Evolutionary conservation across 2,888 invertebrate genomes (phyloP).

Genomic region (Campopleginae sp.): DNA sequence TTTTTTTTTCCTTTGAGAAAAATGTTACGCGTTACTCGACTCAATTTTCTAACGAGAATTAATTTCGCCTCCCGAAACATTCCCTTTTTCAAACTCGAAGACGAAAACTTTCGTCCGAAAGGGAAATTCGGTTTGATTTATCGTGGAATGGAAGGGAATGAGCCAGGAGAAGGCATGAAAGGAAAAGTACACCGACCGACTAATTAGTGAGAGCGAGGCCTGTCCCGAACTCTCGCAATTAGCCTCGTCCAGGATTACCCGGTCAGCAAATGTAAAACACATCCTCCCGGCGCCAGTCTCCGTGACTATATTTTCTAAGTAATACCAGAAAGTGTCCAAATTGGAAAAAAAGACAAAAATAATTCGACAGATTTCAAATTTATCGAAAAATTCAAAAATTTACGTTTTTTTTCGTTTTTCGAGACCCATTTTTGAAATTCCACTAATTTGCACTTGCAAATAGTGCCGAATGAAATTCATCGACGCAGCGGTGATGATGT

Average conservation of each 20-base stretch:
- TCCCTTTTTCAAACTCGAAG: neutral
- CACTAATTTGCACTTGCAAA: neutral
- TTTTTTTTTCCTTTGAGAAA: neutral
- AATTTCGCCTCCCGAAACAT: neutral
- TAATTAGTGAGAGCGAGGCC: conserved; percentile 52
- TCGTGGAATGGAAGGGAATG: neutral
- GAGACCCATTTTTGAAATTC: neutral
- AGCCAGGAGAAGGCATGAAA: neutral
- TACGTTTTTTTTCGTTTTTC: too few relatives aligned
- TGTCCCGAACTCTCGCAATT: conserved; percentile 57
- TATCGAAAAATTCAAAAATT: neutral
- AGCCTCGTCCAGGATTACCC: conserved; percentile 34
- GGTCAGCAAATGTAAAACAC: conserved; percentile 52
- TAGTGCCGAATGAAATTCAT: neutral
- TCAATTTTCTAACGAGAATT: neutral
- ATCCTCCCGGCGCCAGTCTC: conserved; percentile 5
- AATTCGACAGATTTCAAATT: neutral
- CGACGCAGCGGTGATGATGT: neutral
- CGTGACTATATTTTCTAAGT: neutral
- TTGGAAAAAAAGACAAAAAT: neutral
- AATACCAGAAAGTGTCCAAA: neutral
- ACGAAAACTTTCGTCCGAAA: neutral
- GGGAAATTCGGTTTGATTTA: neutral
- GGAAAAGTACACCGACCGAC: conserved; percentile 25
- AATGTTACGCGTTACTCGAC: neutral